Conservation (phyloP, 2,888 invertebrate species). For the Endotricha flammealis region DNA sequence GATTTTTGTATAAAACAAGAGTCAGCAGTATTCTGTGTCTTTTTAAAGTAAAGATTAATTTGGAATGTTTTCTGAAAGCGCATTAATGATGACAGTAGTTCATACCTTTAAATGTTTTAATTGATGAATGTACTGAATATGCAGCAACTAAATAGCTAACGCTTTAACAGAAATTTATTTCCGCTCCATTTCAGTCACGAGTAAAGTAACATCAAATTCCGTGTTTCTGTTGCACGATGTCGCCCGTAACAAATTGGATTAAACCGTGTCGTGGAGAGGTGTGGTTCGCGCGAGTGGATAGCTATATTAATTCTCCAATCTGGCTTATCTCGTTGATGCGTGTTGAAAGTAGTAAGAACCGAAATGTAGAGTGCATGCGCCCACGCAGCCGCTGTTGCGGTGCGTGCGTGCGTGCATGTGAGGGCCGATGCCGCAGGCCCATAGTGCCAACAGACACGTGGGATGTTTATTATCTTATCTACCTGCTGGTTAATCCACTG, state of each 20-base stretch:
- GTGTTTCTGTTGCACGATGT: not conserved
- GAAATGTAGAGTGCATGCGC: constrained; percentile 58
- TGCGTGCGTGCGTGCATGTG: constrained; percentile 10
- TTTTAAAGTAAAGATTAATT: too few species aligned
- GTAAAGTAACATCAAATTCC: not conserved
- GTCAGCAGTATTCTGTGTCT: too few species aligned
- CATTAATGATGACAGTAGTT: too few species aligned
- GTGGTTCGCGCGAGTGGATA: constrained; percentile 39
- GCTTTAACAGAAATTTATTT: not conserved
- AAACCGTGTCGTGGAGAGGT: constrained; percentile 28
- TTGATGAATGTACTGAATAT: too few species aligned
- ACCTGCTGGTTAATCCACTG: constrained; percentile 49
- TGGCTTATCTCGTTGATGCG: constrained; percentile 44
- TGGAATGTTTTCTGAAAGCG: too few species aligned
- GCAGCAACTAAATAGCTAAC: too few species aligned
- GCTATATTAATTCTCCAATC: constrained; percentile 49
- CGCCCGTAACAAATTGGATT: constrained; percentile 21
- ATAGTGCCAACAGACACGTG: constrained; percentile 37
- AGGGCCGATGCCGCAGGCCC: too few species aligned
- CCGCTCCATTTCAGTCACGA: not conserved
- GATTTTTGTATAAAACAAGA: too few species aligned
- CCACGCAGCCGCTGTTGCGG: constrained; percentile 32
- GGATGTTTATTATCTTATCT: constrained; percentile 68
- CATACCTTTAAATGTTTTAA: too few species aligned
- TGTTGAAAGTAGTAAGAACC: constrained; percentile 59